Evolutionary conservation across 2,113 vertebrate species (phyloP).

Genomic region (Menidia beryllina): DNA sequence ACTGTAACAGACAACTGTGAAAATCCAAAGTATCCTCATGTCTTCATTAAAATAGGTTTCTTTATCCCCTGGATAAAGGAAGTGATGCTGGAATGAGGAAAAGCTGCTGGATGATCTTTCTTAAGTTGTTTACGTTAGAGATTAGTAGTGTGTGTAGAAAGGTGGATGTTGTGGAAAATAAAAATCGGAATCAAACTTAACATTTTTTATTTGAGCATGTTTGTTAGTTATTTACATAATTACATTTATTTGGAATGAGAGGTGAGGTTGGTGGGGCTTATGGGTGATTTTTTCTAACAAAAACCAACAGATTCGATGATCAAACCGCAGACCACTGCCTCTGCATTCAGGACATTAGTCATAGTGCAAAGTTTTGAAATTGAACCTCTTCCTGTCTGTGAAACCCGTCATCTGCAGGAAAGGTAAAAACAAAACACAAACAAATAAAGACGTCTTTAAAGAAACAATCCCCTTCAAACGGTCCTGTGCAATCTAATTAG

Average conservation of each 20-base stretch:
- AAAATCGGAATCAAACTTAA: no score
- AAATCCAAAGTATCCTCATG: slow-evolving; percentile 53
- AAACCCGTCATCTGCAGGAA: slow-evolving; percentile 89
- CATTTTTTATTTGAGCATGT: background rate
- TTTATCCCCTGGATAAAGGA: slow-evolving; percentile 71
- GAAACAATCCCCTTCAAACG: background rate
- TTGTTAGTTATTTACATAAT: background rate
- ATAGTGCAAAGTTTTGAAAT: slow-evolving; percentile 92
- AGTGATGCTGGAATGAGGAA: slow-evolving; percentile 6
- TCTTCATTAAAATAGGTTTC: slow-evolving; percentile 56
- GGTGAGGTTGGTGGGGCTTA: no score
- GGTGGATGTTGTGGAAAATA: no score
- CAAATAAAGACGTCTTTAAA: background rate
- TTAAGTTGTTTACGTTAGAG: background rate
- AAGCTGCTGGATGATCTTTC: slow-evolving; percentile 10
- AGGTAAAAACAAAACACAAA: background rate
- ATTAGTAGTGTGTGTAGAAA: background rate
- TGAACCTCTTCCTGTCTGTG: slow-evolving; percentile 92
- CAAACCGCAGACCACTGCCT: slow-evolving; percentile 28
- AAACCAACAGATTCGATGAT: background rate
- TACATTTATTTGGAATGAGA: background rate
- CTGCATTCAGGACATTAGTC: slow-evolving; percentile 76
- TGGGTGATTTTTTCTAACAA: background rate
- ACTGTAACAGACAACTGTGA: fast-evolving
- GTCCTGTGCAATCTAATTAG: background rate